phyloP scores from a whole-genome alignment of 2,888 invertebrate genomes.

The Euplagia quadripunctaria region DNA sequence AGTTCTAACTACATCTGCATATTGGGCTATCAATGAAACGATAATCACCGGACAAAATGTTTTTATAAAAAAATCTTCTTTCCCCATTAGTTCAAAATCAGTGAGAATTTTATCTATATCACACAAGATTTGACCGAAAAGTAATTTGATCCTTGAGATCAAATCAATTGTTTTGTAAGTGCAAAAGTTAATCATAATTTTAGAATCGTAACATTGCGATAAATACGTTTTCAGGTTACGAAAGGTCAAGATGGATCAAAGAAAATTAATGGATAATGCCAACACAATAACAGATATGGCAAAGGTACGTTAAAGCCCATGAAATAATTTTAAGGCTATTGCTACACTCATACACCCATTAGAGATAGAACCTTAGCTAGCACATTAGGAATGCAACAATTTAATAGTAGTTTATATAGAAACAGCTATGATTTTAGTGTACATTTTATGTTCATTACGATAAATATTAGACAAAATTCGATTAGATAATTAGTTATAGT shows the following conservation, averaged over 20 bases:
- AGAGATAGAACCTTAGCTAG: slow-evolving; percentile 64
- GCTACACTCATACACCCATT: slow-evolving; percentile 83
- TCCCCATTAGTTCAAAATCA: not conserved
- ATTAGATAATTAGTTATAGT: not conserved
- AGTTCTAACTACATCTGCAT: not conserved
- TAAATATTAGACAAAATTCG: not conserved
- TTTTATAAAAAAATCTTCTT: not conserved
- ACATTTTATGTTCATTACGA: not conserved
- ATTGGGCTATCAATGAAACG: not conserved
- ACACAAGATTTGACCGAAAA: not conserved
- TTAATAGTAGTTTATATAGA: slow-evolving; percentile 11
- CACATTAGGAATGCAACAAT: slow-evolving; percentile 57
- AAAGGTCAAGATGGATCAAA: slow-evolving; percentile 99
- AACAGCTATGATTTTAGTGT: not conserved
- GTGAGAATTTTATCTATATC: not conserved
- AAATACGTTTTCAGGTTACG: slow-evolving; percentile 91
- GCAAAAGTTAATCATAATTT: not conserved
- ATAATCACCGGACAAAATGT: not conserved
- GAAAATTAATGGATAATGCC: slow-evolving; percentile 99
- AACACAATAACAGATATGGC: slow-evolving; percentile 99
- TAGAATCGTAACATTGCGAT: slow-evolving; percentile 4
- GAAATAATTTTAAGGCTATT: slow-evolving; percentile 55
- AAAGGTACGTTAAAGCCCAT: slow-evolving; percentile 91
- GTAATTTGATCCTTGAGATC: not conserved
- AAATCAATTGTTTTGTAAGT: not conserved